Conservation (phyloP, 2,113 vertebrate species). For the Pluvianellus socialis region DNA sequence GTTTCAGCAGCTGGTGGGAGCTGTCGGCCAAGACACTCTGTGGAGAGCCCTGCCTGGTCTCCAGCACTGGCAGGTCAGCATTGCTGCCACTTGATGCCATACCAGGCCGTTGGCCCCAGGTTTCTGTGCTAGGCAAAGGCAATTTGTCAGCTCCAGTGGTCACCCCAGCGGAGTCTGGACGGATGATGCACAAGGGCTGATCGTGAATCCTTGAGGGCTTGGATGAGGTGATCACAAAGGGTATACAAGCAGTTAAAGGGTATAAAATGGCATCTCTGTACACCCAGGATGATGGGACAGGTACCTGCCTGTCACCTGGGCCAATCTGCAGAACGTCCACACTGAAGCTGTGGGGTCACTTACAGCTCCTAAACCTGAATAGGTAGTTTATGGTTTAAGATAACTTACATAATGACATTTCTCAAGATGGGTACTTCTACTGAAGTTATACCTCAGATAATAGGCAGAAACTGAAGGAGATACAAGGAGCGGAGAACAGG, state of each 20-base stretch:
- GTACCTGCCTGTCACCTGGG: background rate
- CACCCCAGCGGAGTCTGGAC: background rate
- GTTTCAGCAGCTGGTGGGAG: background rate
- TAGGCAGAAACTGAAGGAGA: background rate
- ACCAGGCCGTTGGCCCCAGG: background rate
- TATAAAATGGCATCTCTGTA: background rate
- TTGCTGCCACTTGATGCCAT: background rate
- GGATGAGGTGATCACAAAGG: background rate
- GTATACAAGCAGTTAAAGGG: background rate
- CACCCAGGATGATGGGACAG: background rate
- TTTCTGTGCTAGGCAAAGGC: background rate
- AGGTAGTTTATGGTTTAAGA: background rate
- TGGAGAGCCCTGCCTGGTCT: background rate
- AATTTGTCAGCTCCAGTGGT: background rate
- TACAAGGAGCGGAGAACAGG: background rate
- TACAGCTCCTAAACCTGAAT: background rate
- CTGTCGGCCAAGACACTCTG: background rate
- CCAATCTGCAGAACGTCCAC: background rate
- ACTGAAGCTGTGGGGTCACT: background rate
- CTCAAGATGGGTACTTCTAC: background rate
- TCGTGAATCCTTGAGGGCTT: background rate
- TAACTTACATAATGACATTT: background rate
- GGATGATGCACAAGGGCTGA: background rate
- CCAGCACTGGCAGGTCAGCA: fast-evolving
- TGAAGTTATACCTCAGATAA: background rate